phyloP scores from a whole-genome alignment of 2,888 invertebrate genomes.

The Hyles lineata region DNA sequence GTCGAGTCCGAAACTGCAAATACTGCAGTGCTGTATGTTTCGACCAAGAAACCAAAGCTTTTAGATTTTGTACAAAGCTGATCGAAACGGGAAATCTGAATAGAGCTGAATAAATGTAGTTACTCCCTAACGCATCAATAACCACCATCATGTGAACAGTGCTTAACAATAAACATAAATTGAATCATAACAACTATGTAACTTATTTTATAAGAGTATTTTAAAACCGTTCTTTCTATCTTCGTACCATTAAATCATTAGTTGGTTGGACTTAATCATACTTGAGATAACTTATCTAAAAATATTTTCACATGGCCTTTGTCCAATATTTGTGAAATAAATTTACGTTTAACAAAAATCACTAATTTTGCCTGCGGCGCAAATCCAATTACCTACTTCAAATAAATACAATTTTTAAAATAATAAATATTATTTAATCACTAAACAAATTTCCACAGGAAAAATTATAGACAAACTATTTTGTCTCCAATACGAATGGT shows the following conservation, averaged over 20 bases:
- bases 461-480: slow-evolving; percentile 5
- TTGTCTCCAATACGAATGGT: slow-evolving; percentile 39
- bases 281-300: not conserved
- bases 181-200: slow-evolving; percentile 30
- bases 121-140: slow-evolving; percentile 19
- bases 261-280: not conserved
- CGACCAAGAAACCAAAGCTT: too few species aligned
- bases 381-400: not conserved
- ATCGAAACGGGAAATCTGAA: not conserved
- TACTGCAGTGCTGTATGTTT: too few species aligned
- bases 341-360: not conserved
- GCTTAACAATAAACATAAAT: slow-evolving; percentile 37
- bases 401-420: slow-evolving; percentile 9
- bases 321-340: not conserved
- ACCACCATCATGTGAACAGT: slow-evolving; percentile 33
- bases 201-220: slow-evolving; percentile 57
- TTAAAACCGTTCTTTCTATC: slow-evolving; percentile 41
- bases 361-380: not conserved
- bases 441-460: not conserved
- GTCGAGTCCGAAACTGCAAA: too few species aligned
- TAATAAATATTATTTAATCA: not conserved
- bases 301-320: not conserved
- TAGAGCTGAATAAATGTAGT: not conserved
- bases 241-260: slow-evolving; percentile 38
- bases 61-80: too few species aligned